Evolutionary conservation across 2,113 vertebrate species (phyloP).

Genomic region (Erpornis zantholeuca): DNA sequence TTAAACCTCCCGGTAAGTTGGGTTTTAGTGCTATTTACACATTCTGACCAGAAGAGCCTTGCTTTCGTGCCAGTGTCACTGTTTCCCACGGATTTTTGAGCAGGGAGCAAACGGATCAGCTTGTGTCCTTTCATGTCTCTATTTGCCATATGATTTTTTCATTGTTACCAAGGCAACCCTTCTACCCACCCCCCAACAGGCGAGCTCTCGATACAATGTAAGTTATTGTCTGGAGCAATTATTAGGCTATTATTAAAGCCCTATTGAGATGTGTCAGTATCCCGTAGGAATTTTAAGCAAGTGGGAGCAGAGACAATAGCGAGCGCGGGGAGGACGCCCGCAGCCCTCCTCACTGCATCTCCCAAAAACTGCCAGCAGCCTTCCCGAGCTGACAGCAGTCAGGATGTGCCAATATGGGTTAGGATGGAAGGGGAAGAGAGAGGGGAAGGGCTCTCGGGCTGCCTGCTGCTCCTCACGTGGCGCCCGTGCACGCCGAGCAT

Average conservation of each 20-base stretch:
- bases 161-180: slow-evolving; percentile 52
- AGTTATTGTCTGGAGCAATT: slow-evolving; percentile 58
- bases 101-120: not conserved
- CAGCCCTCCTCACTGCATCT: not conserved
- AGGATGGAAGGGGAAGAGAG: not conserved
- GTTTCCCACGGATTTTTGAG: not conserved
- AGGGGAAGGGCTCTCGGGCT: not conserved
- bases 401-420: not conserved
- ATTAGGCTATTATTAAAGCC: slow-evolving; percentile 60
- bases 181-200: not conserved
- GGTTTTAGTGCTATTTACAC: not conserved
- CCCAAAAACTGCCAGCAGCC: not conserved
- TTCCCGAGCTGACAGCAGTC: not conserved
- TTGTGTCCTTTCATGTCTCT: not conserved
- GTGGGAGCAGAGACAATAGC: slow-evolving; percentile 6
- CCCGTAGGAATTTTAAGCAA: slow-evolving; percentile 27
- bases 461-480: not conserved
- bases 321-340: not conserved
- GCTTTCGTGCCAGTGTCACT: not conserved
- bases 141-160: slow-evolving; percentile 3
- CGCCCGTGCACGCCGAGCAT: accelerated
- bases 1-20: not conserved
- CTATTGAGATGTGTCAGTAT: slow-evolving; percentile 5
- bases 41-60: not conserved
- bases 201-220: not conserved